Base-by-base conservation (phyloP, 2,888 invertebrate genomes). In the Limulus polyphemus region DNA sequence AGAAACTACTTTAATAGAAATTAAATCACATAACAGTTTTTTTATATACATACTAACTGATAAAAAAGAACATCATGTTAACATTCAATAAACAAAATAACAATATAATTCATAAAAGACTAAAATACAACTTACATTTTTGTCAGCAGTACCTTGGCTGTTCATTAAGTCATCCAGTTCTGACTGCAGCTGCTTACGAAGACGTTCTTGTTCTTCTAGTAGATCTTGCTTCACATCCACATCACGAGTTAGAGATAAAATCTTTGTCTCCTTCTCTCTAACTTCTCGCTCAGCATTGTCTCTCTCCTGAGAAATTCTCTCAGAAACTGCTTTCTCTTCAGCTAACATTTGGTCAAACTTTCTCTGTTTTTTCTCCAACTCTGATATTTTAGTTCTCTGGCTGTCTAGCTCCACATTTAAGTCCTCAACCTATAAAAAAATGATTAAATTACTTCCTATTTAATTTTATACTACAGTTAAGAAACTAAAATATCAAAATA, bases 161-260 rank as follows among this genome's bases (percentile, higher is more conserved):
- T 95, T 95, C 62, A 92, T 90, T 63, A 99, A 81, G 76, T 99
- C 99, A 74, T 99, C 98, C 12, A 99, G 81, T 74, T 99, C 99
- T 0, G 88, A 85, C 74, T 94, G 93, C 47, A 95, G 82, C 58
- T 86, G 83, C 64, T 90, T 84, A 68, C 89, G 85, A 59, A 84
- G 82, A 59, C 91, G 83, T 73, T 99, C 98, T 60, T 91, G 76
- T 73, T 95, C 94, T 71, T 94, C 94, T 66, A 90, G 83, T 75
- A 87, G 86, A 68, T 90, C 92, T 61, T 85, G 87, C 49, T 91
- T 83, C 70, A 93, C 91, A 72, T 99, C 98, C 32, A 97, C 79
- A 73, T 95, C 94, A 54, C 97, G 82, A 3, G 90, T 88, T 65
- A 98, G 81, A 11, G 91, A 92, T 63, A 99, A 82, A 64, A 98